Base-by-base conservation (phyloP, 64 coral and sea anemone genomes). In the Pocillopora verrucosa region DNA sequence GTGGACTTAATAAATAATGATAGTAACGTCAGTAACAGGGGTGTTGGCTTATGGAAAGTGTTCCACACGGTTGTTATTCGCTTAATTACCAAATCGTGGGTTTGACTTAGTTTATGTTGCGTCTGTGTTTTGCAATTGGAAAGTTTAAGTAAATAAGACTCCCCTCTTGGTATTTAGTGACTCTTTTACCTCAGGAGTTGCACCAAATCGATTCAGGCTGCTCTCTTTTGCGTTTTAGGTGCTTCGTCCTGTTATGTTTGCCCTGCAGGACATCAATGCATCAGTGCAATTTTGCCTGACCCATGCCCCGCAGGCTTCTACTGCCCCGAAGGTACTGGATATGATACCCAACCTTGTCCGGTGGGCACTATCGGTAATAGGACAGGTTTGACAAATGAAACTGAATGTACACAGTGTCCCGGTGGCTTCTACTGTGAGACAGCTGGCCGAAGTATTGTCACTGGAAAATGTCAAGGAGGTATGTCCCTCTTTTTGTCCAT, bases 231-330 rank as follows among this genome's bases (percentile, higher is more conserved):
- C 11, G 67, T 30, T 88, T 10, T 76, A 99, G 97, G 97, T 80
- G 91, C 94, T 20, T 89, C 87, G 37, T 77, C 25, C 20, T 99
- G 97, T 63, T 90, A 91, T 36, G 75, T 70, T 34, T 99, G 97
- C 11, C 97, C 97, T 16, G 97, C 88, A 75, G 97, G 97, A 38
- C 93, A 93, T 74, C 91, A 95, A 59, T 99, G 97, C 65, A 99
- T 93, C 24, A 73, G 56, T 75, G 91, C 79, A 16, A 59, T 93
- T 72, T 60, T 90, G 36, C 93, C 97, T 41, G 97, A 99, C 58
- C 90, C 88, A 41, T 99, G 97, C 75, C 97, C 97, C 56, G 78
- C 91, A 60, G 97, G 97, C 14, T 95, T 65, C 74, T 95, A 93
- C 88, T 99, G 97, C 80, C 97, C 94, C 11, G 70, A 74, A 30